Evolutionary conservation across 2,888 invertebrate species (phyloP), one percentile per base, ranked within the genome.

Genomic region (Oligia latruncula): DNA sequence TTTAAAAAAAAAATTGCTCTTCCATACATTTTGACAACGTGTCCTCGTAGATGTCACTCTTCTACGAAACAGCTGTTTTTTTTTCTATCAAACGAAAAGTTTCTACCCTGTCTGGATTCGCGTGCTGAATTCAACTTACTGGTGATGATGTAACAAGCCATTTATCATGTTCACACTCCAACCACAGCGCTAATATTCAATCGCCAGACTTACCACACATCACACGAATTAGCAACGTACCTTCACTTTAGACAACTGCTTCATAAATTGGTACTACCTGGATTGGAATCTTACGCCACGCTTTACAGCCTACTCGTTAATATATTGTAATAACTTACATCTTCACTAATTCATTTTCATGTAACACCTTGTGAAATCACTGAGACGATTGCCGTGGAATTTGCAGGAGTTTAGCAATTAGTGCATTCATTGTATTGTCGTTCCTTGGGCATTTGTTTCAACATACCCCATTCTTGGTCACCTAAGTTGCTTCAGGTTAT

Each of bases 341-440:
- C 46, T 85, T 78, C 29, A 74, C 13, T 72, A 23, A 74, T 75
- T 65, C 1, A 65, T 73, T 73, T 67, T 71, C 65, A 68, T 82
- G 71, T 68, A 73, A 85, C 55, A n/a, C 55, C 49, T 84, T 84
- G 17, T 20, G 74, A 65, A 85, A 78, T 68, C 15, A 23, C 66
- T 73, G 35, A 74, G 29, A 74, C 46, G 66, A 55, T 64, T 74
- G 15, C 52, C 17, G 58, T 46, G n/a, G 62, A 46, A 71, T 78
- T 81, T 40, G 17, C 23, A 4, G 35, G 13, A 60, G 52, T 60
- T 52, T 60, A 71, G 70, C 70, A 73, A 78, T 82, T 58, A 67
- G 71, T 64, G n/a, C 58, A 77, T 60, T 82, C 58, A 77, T 60
- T 82, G 71, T 68, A 67, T 68, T 82, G 71, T 77, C 68, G 20